Percentiles rank a stretch among this genome's conserved stretches.
Conservation (phyloP, 2,888 invertebrate genomes). For the Osmoderma eremita region DNA sequence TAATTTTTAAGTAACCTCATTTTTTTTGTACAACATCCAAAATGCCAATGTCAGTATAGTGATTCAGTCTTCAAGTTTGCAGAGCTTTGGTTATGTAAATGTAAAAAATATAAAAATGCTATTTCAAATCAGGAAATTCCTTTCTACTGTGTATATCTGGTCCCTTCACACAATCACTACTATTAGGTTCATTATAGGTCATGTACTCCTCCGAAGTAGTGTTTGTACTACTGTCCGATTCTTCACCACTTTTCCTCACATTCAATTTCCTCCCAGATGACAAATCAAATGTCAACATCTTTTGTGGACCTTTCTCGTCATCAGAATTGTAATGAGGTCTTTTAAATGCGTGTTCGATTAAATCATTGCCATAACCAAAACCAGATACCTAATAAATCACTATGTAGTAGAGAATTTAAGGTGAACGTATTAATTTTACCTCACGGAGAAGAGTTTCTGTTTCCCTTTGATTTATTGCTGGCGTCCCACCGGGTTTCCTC, state of each 20-base stretch:
- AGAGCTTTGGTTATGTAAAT: conserved; percentile 4
- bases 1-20: too few species aligned
- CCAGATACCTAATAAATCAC: conserved; percentile 25
- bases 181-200: not conserved
- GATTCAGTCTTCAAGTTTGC: too few species aligned
- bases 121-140: conserved; percentile 23
- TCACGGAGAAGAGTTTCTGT: conserved; percentile 13
- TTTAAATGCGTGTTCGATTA: conserved; percentile 35
- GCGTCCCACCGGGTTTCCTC: conserved; percentile 37
- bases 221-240: conserved; percentile 18
- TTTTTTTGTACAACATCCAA: too few species aligned
- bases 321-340: conserved; percentile 3
- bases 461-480: conserved; percentile 13
- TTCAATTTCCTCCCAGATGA: not conserved
- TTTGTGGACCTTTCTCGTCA: conserved; percentile 9
- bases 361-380: conserved; percentile 34
- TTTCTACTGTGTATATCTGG: conserved; percentile 5
- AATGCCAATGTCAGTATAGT: too few species aligned
- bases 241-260: conserved; percentile 5
- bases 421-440: not conserved
- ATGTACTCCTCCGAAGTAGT: conserved; percentile 12
- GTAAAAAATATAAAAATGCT: not conserved
- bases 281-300: conserved; percentile 18
- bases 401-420: not conserved
- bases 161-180: not conserved